A percentile compares a stretch with the other conserved stretches of the same genome.
Evolutionary conservation across 64 coral and sea anemone genomes (phyloP).

Genomic region (Platygyra sinensis): DNA sequence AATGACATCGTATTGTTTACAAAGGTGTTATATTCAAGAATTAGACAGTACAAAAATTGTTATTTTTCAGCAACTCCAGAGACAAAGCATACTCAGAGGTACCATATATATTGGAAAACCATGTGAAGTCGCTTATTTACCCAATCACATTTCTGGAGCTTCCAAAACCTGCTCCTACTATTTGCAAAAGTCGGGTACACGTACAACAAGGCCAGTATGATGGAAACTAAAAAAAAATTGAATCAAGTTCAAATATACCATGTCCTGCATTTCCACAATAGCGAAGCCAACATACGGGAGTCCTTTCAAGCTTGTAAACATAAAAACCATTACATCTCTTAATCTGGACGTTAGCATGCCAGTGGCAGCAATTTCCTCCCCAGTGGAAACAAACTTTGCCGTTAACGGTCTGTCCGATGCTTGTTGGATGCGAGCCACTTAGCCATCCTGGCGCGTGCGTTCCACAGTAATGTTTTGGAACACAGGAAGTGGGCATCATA

Average conservation of each 20-base stretch:
- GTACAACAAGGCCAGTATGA: background rate
- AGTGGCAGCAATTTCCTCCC: background rate
- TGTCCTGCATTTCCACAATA: conserved; percentile 5
- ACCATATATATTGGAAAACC: too few relatives aligned
- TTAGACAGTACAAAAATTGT: too few relatives aligned
- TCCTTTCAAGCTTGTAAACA: conserved; percentile 22
- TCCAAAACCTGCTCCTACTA: too few relatives aligned
- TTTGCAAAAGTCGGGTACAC: too few relatives aligned
- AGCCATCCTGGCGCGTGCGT: conserved; percentile 42
- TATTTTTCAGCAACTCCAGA: too few relatives aligned
- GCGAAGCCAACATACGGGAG: conserved; percentile 13
- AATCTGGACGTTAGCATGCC: background rate
- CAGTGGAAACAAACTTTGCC: conserved; percentile 27
- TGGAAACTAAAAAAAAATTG: background rate
- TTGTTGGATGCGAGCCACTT: conserved; percentile 21
- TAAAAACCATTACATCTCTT: conserved; percentile 11
- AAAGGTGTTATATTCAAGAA: too few relatives aligned
- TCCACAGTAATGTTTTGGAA: conserved; percentile 39
- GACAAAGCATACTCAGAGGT: too few relatives aligned
- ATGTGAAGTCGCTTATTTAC: too few relatives aligned
- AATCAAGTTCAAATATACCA: background rate
- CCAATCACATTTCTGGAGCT: too few relatives aligned
- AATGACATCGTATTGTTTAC: too few relatives aligned
- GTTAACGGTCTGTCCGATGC: background rate
- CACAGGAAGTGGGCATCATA: conserved; percentile 41